These are phyloP conservation scores for Etheostoma spectabile DNA, from an alignment of 2,113 vertebrate genomes.

Conservation along the genomic window DNA sequence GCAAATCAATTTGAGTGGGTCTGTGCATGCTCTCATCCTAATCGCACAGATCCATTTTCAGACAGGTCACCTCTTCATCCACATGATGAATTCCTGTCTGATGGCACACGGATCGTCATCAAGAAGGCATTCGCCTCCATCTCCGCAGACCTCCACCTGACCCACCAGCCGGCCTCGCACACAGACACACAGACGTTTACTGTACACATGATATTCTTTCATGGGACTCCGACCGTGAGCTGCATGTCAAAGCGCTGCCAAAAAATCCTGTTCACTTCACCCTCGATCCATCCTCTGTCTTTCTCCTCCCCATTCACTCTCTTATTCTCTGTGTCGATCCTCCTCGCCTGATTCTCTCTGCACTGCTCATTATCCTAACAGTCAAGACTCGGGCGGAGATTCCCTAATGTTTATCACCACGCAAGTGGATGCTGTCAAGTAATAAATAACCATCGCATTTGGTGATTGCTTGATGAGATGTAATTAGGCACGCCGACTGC, in stretches of 20 bases:
- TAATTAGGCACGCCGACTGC: conserved; percentile 65
- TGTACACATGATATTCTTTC: background rate
- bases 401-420: conserved; percentile 32
- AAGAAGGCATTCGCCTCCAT: conserved; percentile 13
- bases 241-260: conserved; percentile 32
- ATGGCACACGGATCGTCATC: conserved; percentile 13
- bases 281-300: conserved; percentile 8
- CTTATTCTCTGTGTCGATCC: conserved; percentile 9
- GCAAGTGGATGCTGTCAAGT: conserved; percentile 44
- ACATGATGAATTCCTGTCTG: conserved; percentile 38
- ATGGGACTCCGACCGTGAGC: conserved; percentile 48
- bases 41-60: conserved; percentile 35
- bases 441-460: conserved; percentile 61
- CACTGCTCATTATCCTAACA: background rate
- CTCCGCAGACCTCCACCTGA: conserved; percentile 20
- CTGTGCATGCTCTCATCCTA: conserved; percentile 22
- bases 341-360: background rate
- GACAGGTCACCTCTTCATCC: conserved; percentile 57
- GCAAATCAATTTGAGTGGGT: conserved; percentile 31
- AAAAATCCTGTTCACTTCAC: conserved; percentile 16
- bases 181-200: background rate
- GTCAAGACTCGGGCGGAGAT: conserved; percentile 4
- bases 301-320: background rate
- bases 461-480: conserved; percentile 67
- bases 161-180: conserved; percentile 26